Evolutionary conservation across 2,113 vertebrate genomes (phyloP).

Genomic region (Delphinus delphis): DNA sequence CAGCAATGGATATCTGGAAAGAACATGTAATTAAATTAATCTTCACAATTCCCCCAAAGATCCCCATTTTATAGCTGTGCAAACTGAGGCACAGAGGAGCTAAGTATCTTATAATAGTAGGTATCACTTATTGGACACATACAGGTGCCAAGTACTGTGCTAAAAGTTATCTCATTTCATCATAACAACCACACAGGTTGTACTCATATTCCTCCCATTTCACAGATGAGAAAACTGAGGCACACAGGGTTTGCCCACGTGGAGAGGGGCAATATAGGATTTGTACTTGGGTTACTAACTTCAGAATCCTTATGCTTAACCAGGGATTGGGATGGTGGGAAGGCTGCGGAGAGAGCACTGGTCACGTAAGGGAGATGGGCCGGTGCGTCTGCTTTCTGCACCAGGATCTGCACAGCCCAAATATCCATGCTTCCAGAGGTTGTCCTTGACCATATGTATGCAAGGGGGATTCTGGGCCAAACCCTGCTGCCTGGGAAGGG

Average conservation of each 20-base stretch:
- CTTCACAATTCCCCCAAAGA: background rate
- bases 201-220: background rate
- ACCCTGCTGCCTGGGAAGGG: background rate
- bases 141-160: background rate
- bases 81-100: background rate
- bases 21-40: background rate
- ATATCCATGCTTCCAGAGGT: background rate
- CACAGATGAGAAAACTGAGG: background rate
- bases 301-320: background rate
- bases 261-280: background rate
- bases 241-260: background rate
- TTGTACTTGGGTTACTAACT: accelerated
- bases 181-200: accelerated
- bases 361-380: accelerated
- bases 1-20: too few species aligned
- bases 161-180: background rate
- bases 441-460: background rate
- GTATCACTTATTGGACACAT: accelerated
- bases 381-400: accelerated
- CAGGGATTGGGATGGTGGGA: accelerated
- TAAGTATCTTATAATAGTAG: background rate
- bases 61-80: background rate
- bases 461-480: background rate
- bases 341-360: background rate
- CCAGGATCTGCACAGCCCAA: background rate